phyloP scores from a whole-genome alignment of 2,888 invertebrate genomes.

The Ophion obscuratus region DNA sequence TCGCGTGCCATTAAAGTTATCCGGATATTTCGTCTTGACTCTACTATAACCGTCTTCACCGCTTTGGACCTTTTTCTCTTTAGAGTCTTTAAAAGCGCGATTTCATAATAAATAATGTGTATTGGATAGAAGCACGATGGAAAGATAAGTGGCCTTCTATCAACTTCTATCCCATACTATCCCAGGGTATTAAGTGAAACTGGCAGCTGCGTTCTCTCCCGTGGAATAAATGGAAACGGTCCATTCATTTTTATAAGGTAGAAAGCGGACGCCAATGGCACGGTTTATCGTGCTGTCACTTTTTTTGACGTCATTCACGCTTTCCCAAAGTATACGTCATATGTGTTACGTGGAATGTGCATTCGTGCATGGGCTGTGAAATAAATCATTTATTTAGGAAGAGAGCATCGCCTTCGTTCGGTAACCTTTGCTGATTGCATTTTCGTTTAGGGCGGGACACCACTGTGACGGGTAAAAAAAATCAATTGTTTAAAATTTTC shows the following conservation, averaged over 20 bases:
- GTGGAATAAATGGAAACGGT: not conserved
- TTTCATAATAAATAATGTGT: not conserved
- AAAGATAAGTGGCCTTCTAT: not conserved
- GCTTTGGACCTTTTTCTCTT: not conserved
- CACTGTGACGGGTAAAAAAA: no score
- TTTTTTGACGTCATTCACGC: not conserved
- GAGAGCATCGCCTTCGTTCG: not conserved
- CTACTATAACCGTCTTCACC: not conserved
- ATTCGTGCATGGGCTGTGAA: not conserved
- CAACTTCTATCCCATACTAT: not conserved
- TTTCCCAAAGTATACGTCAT: not conserved
- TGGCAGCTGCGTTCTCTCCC: not conserved
- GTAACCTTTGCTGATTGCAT: slow-evolving; percentile 26
- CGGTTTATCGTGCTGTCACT: not conserved
- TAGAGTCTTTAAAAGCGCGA: not conserved
- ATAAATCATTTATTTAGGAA: slow-evolving; percentile 23
- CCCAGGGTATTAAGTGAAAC: not conserved
- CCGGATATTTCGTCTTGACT: not conserved
- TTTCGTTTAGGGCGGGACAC: not conserved
- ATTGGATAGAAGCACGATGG: not conserved
- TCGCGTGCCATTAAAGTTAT: not conserved
- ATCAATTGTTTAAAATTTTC: no score
- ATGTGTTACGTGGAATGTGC: not conserved
- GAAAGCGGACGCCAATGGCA: not conserved
- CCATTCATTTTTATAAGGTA: not conserved